Percentiles rank a stretch among this genome's conserved stretches.
Evolutionary conservation across 2,888 invertebrate genomes (phyloP).

Genomic region (Parasteatoda lunata): DNA sequence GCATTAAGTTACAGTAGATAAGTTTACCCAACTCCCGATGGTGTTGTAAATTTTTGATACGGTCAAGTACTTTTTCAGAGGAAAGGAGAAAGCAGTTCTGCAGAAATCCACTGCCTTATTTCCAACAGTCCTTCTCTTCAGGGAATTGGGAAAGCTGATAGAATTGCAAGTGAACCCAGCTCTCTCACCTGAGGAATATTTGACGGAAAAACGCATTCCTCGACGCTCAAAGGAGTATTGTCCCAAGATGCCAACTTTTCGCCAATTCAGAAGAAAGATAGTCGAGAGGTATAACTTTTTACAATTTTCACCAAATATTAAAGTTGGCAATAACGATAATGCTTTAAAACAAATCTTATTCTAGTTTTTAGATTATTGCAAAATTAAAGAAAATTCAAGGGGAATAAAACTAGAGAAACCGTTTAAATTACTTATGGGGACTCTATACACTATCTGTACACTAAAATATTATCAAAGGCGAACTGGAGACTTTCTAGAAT

Average conservation of each 20-base stretch:
- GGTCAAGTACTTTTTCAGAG: slow-evolving; percentile 57
- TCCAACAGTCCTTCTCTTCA: not conserved
- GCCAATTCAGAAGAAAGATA: no score
- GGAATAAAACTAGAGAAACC: no score
- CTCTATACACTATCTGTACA: no score
- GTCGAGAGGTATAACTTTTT: no score
- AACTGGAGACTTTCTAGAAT: no score
- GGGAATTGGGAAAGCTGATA: slow-evolving; percentile 30
- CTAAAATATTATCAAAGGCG: no score
- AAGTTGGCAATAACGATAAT: no score
- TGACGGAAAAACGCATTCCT: not conserved
- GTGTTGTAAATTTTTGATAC: slow-evolving; percentile 63
- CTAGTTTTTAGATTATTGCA: no score
- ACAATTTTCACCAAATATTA: no score
- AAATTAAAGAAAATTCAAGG: no score
- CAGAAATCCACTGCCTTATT: not conserved
- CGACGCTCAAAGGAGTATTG: not conserved
- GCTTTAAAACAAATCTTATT: no score
- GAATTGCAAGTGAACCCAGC: slow-evolving; percentile 37
- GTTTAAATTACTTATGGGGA: no score
- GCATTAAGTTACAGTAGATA: slow-evolving; percentile 53
- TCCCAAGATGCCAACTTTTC: not conserved
- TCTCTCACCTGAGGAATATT: slow-evolving; percentile 35
- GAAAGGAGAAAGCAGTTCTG: not conserved
- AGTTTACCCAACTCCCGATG: slow-evolving; percentile 30